Conservation (phyloP, 2,888 invertebrate genomes). For the Mechanitis messenoides region DNA sequence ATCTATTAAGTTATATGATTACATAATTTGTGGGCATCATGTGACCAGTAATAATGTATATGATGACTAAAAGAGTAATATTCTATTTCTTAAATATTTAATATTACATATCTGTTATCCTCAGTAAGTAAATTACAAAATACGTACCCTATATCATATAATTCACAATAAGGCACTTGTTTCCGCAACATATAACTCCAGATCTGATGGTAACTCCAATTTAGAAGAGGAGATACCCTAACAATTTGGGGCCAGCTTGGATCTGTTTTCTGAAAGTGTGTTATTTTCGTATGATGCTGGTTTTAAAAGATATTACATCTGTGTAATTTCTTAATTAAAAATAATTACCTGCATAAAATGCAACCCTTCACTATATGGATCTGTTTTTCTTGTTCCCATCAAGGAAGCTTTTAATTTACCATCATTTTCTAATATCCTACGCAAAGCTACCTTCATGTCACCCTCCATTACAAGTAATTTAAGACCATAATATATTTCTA, state of each 20-base stretch:
- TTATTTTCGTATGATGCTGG: not conserved
- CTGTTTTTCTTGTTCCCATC: constrained; percentile 93
- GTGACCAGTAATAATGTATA: no score
- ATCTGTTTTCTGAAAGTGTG: constrained; percentile 83
- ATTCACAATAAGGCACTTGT: constrained; percentile 90
- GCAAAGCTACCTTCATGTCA: constrained; percentile 84
- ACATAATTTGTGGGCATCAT: no score
- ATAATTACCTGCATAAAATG: constrained; percentile 80
- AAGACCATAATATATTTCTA: constrained; percentile 83
- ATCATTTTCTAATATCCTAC: constrained; percentile 75
- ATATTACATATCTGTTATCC: no score
- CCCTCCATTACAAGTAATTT: constrained; percentile 81
- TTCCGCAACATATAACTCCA: constrained; percentile 91
- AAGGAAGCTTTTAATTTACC: constrained; percentile 85
- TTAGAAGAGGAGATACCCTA: constrained; percentile 92
- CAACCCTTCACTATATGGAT: constrained; percentile 86
- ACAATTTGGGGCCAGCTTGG: constrained; percentile 92
- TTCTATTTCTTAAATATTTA: no score
- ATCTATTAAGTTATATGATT: no score
- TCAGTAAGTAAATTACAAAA: not conserved
- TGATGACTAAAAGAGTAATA: no score
- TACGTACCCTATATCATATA: constrained; percentile 92
- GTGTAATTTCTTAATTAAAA: not conserved
- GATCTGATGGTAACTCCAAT: constrained; percentile 93
- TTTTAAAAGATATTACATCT: not conserved